Percentiles rank a stretch among this genome's conserved stretches.
phyloP scores from a whole-genome alignment of 2,113 vertebrate genomes.

The Nannobrachium achirus region DNA sequence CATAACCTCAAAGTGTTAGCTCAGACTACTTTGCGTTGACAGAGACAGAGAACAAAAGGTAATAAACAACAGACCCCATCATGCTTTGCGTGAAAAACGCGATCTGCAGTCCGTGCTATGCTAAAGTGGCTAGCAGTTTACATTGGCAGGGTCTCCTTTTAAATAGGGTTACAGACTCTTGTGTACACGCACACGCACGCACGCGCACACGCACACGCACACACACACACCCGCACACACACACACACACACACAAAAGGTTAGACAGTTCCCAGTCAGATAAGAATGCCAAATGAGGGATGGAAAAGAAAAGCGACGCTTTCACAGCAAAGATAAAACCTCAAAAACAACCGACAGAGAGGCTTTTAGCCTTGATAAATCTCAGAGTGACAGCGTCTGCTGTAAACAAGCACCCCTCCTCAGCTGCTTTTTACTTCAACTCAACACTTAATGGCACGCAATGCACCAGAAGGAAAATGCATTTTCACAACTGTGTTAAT shows the following conservation, averaged over 20 bases:
- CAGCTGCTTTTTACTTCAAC: neutral
- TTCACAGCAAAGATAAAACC: slow-evolving; percentile 20
- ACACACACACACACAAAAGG: neutral
- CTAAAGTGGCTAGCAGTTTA: neutral
- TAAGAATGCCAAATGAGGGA: neutral
- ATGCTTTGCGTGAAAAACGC: neutral
- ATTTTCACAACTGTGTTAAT: too few relatives aligned
- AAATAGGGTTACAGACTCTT: slow-evolving; percentile 12
- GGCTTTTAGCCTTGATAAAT: slow-evolving; percentile 4
- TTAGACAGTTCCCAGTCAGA: too few relatives aligned
- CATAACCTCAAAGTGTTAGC: slow-evolving; percentile 20
- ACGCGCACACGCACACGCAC: neutral
- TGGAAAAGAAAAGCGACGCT: slow-evolving; percentile 17
- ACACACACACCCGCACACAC: neutral
- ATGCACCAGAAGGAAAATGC: neutral
- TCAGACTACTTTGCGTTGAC: neutral
- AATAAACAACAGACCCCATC: slow-evolving; percentile 4
- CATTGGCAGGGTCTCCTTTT: neutral
- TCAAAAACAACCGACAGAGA: slow-evolving; percentile 16
- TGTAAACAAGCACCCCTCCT: slow-evolving; percentile 12
- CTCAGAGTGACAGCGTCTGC: slow-evolving; percentile 21
- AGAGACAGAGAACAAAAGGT: neutral
- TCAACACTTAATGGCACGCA: slow-evolving; percentile 17
- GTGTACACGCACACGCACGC: neutral
- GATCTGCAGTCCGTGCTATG: slow-evolving; percentile 4